Percentiles rank a stretch among this genome's conserved stretches.
These are phyloP conservation scores for Anableps anableps DNA, from an alignment of 2,797 vertebrate genomes.

Conservation along the genomic window DNA sequence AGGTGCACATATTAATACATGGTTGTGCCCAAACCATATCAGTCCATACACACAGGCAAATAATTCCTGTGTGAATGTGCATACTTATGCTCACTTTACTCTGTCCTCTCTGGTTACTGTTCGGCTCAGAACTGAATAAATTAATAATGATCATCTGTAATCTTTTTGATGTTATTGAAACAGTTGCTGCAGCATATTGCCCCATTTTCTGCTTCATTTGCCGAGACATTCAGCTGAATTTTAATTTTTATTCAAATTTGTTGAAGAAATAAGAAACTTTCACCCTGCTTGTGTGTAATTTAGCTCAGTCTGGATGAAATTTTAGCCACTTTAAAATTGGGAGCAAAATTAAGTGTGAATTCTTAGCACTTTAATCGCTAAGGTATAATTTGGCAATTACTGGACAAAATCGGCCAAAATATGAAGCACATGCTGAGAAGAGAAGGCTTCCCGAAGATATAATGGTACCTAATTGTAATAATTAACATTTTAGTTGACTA, in stretches of 20 bases:
- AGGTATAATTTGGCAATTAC: slow-evolving; percentile 1
- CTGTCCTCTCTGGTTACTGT: background rate
- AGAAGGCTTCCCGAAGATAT: background rate
- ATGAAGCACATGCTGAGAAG: background rate
- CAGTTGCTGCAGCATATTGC: slow-evolving; percentile 1
- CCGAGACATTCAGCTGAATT: background rate
- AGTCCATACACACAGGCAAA: background rate
- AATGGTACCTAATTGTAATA: background rate
- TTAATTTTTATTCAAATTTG: background rate
- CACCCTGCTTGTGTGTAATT: background rate
- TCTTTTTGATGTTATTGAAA: slow-evolving; percentile 3
- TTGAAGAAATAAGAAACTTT: background rate
- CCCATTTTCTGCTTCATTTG: background rate
- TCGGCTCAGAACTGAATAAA: background rate
- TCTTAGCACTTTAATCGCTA: background rate
- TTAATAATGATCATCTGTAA: slow-evolving; percentile 2
- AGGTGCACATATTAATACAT: background rate
- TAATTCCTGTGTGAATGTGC: background rate
- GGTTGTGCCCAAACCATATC: background rate
- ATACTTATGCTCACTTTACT: background rate
- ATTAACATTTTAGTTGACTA: background rate
- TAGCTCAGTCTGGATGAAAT: background rate
- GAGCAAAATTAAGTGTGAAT: background rate
- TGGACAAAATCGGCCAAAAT: background rate
- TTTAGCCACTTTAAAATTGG: slow-evolving; percentile 2